Conservation (phyloP, 53 echinoderm and acorn worm genomes). For the Paelopatides confundens region DNA sequence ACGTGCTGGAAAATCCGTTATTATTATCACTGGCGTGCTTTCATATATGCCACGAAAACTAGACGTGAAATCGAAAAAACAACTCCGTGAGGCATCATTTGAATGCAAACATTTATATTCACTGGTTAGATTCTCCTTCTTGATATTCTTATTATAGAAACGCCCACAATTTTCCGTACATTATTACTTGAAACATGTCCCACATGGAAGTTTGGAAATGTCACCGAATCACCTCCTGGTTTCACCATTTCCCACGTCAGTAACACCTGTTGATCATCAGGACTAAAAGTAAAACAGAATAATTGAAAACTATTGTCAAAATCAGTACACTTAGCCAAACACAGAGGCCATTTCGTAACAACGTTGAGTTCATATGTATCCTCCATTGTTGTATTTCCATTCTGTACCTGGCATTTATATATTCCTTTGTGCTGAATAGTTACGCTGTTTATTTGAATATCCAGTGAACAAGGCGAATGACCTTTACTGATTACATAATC, state of each 20-base stretch:
- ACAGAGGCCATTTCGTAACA: background rate
- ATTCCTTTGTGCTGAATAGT: background rate
- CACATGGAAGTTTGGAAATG: background rate
- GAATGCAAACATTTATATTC: background rate
- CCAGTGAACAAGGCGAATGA: background rate
- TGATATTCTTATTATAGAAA: background rate
- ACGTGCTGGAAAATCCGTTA: no score
- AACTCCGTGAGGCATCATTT: background rate
- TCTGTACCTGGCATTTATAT: background rate
- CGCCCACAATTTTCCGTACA: background rate
- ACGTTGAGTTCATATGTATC: background rate
- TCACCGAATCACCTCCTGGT: background rate
- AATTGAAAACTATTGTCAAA: background rate
- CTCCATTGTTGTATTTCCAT: background rate
- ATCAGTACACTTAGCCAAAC: background rate
- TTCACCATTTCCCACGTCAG: background rate
- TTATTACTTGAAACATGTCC: background rate
- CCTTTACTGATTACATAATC: background rate
- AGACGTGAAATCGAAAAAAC: background rate
- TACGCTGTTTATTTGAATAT: background rate
- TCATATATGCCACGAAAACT: no score
- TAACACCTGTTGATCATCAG: background rate
- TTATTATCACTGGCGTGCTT: no score
- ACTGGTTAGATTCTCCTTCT: background rate
- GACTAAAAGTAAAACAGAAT: background rate